These are phyloP conservation scores for Nilaparvata lugens DNA, from an alignment of 1,140 invertebrate species.

Conservation along the genomic window DNA sequence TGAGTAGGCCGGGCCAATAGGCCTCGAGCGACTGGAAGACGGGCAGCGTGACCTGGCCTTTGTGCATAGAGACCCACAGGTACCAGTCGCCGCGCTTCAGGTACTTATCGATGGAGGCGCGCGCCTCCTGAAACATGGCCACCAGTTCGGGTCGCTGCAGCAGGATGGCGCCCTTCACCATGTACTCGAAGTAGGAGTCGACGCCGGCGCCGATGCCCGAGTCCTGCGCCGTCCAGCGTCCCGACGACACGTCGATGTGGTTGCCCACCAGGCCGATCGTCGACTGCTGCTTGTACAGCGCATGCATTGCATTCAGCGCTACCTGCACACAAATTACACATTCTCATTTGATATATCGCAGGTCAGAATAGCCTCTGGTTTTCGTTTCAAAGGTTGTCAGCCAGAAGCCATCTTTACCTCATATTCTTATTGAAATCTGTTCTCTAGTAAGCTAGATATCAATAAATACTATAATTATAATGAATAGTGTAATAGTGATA, in stretches of 20 bases:
- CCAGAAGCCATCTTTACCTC: too few species aligned
- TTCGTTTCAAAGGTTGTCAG: too few species aligned
- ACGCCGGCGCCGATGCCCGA: constrained; percentile 88
- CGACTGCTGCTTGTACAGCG: constrained; percentile 78
- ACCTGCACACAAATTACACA: too few species aligned
- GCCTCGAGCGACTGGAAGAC: constrained; percentile 97
- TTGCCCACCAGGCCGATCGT: constrained; percentile 90
- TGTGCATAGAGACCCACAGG: constrained; percentile 92
- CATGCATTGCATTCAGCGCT: constrained; percentile 83
- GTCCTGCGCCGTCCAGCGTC: constrained; percentile 95
- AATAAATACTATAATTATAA: too few species aligned
- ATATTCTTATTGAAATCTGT: too few species aligned
- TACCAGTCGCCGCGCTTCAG: constrained; percentile 92
- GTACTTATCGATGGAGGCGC: constrained; percentile 68
- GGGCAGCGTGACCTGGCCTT: constrained; percentile 89
- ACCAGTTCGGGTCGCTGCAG: constrained; percentile 78
- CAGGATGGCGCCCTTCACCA: constrained; percentile 74
- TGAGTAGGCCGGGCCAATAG: constrained; percentile 95
- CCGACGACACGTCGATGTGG: constrained; percentile 91
- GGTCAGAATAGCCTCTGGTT: too few species aligned
- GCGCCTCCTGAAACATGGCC: constrained; percentile 81
- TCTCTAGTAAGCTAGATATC: too few species aligned
- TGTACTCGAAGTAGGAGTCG: constrained; percentile 98
- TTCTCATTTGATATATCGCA: too few species aligned
- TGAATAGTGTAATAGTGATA: too few species aligned